Conservation (phyloP, 2,888 invertebrate species). For the Mesorhabditis spiculigera region DNA sequence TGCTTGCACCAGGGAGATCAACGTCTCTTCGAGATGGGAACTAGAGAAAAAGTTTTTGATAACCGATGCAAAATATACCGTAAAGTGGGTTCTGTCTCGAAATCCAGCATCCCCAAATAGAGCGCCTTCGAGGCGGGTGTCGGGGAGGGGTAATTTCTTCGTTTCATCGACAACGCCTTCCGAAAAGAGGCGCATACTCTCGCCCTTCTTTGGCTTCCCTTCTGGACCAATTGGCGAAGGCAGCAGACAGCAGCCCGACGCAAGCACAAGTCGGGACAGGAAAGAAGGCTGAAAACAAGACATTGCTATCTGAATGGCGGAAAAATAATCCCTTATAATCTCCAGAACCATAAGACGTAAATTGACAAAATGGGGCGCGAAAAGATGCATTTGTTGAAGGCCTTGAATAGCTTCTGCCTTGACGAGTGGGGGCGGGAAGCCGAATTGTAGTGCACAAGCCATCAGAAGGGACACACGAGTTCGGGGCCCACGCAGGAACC, state of each 20-base stretch:
- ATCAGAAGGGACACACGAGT: conserved; percentile 82
- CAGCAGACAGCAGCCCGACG: conserved; percentile 91
- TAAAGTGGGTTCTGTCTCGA: conserved; percentile 79
- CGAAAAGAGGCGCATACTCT: conserved; percentile 75
- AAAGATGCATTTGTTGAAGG: conserved; percentile 92
- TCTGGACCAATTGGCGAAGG: conserved; percentile 86
- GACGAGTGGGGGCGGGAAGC: conserved; percentile 74
- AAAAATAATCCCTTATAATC: neutral
- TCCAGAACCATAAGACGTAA: conserved; percentile 69
- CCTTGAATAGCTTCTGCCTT: conserved; percentile 93
- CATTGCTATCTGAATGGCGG: conserved; percentile 11
- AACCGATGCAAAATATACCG: neutral
- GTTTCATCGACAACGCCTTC: conserved; percentile 41
- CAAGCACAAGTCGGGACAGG: conserved; percentile 82
- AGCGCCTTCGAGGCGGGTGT: conserved; percentile 80
- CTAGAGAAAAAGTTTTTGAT: neutral
- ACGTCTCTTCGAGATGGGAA: conserved; percentile 69
- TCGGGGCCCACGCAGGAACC: conserved; percentile 96
- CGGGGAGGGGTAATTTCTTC: conserved; percentile 47
- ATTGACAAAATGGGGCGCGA: conserved; percentile 90
- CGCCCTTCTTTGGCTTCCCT: conserved; percentile 95
- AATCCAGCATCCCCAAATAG: conserved; percentile 86
- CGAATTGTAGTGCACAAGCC: conserved; percentile 76
- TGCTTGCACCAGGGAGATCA: conserved; percentile 83
- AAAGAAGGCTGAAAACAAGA: conserved; percentile 62